Evolutionary conservation across 2,797 vertebrate genomes (phyloP).

Genomic region (Sebastes goodei): DNA sequence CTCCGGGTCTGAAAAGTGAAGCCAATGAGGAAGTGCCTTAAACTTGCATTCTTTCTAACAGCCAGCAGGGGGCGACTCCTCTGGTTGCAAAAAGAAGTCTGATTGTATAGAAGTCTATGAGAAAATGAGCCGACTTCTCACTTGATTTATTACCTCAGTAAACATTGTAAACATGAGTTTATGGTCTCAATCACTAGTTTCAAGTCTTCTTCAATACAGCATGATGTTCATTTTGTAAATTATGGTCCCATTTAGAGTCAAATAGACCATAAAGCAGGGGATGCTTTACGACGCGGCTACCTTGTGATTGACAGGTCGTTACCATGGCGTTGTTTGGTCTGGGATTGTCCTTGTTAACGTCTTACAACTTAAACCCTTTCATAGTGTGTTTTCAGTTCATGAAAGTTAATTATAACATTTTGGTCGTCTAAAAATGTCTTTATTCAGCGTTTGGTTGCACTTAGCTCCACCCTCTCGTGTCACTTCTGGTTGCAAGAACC

Average conservation of each 20-base stretch:
- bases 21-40: not conserved
- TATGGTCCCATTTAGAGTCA: too few relatives aligned
- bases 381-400: too few relatives aligned
- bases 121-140: not conserved
- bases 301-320: too few relatives aligned
- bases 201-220: not conserved
- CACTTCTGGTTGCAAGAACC: too few relatives aligned
- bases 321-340: rapidly evolving
- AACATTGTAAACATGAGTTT: too few relatives aligned
- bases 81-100: not conserved
- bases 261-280: too few relatives aligned
- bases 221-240: not conserved
- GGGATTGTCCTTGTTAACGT: rapidly evolving
- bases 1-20: not conserved
- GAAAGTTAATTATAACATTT: too few relatives aligned
- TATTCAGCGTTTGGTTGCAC: too few relatives aligned
- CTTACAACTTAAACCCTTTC: too few relatives aligned
- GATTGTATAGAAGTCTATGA: not conserved
- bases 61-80: not conserved
- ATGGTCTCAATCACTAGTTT: too few relatives aligned
- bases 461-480: too few relatives aligned
- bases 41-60: not conserved
- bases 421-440: too few relatives aligned
- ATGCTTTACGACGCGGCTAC: rapidly evolving
- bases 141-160: not conserved